Base-by-base conservation (phyloP, 1,140 invertebrate species). In the Cydia splendana region DNA sequence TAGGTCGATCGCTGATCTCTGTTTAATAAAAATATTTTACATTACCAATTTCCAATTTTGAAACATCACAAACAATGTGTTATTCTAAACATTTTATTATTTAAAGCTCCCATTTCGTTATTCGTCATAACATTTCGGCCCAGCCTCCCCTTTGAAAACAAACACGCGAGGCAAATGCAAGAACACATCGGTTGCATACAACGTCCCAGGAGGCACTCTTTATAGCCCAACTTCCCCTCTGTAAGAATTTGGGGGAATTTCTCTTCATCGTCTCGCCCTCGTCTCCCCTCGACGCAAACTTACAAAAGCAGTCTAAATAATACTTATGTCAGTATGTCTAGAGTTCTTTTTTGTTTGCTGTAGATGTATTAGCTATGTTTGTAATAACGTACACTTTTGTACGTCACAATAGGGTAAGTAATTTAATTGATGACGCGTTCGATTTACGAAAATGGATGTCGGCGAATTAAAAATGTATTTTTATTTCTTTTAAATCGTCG, bases 381-480 rank as follows among this genome's bases (percentile, higher is more conserved):
- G 80, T 77, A 45, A 67, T 34, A 77, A 77, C 74, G 76, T 78
- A 79, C 34, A 83, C 79, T 75, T 83, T 82, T 78, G 81, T 82
- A 84, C 81, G 78, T 84, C 81, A 87, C 84, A 87, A 87, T 85
- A 77, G 84, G 76, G 83, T 79, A 84, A 89, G 88, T 91, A 90
- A 91, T 91, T 91, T 90, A 91, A 91, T 91, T 89, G 89, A 91
- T 90, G 90, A 89, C 87, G 82, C 81, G 86, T 88, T 89, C 88
- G 85, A 88, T 88, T 87, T 86, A 84, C 78, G 82, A 81, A 85
- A 87, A 89, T 88, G 84, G 79, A 85, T 85, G 79, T 77, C 24
- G 53, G 74, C 65, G 74, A 86, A 88, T 90, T 88, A 88, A 88
- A 88, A 90, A 87, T 85, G 85, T 82, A 82, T 83, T 84, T 78